phyloP scores from a whole-genome alignment of 2,113 vertebrate species.

The Cygnus atratus region DNA sequence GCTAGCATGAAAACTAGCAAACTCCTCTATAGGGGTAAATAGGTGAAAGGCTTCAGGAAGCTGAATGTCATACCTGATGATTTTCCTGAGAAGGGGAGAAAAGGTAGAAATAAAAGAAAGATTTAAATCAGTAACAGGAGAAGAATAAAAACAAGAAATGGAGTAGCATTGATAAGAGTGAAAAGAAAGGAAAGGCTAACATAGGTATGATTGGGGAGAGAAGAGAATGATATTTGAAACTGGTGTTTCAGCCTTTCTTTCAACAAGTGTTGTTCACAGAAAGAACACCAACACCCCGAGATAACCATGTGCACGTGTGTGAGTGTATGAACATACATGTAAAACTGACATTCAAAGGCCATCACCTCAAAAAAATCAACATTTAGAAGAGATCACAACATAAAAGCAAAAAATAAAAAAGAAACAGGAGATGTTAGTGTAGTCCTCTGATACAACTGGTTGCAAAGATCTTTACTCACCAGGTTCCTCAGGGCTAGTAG shows the following conservation, averaged over 20 bases:
- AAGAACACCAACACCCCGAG: background rate
- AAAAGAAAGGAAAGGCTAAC: background rate
- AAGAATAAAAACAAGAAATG: background rate
- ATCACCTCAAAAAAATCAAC: background rate
- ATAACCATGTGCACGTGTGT: too few species aligned
- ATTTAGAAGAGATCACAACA: background rate
- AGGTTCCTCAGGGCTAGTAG: constrained; percentile 32
- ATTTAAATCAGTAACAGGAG: background rate
- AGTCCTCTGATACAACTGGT: background rate
- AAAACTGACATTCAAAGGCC: background rate
- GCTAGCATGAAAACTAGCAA: background rate
- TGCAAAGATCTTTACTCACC: constrained; percentile 48
- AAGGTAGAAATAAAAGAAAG: background rate
- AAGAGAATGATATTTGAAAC: background rate
- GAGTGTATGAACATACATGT: background rate
- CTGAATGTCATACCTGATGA: background rate
- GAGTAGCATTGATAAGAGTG: background rate
- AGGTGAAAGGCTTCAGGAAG: background rate
- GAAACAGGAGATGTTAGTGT: background rate
- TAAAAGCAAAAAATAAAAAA: background rate
- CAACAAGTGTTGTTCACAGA: background rate
- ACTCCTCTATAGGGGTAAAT: background rate
- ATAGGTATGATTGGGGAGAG: accelerated
- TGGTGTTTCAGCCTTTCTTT: background rate
- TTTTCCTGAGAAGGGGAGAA: background rate